Base-by-base conservation (phyloP, 2,113 vertebrate species). In the Chrysochloris asiatica region DNA sequence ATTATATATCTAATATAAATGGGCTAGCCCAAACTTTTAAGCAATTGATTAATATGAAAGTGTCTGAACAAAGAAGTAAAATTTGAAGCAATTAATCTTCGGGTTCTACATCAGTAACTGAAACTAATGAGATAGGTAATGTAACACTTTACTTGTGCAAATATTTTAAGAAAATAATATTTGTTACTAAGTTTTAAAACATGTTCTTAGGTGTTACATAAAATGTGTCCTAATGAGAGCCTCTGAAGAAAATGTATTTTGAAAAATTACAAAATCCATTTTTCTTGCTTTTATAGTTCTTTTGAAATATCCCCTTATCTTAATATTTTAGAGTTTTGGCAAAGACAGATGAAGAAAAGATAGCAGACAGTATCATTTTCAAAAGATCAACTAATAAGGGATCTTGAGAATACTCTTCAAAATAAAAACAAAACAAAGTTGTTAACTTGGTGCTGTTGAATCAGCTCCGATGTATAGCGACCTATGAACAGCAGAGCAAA, bases 21-120 rank as follows among this genome's bases (percentile, higher is more conserved):
- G 67, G 86, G 36, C 6, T 88, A 45, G 82, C 10, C 36, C 72
- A 61, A 30, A 24, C 16, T 45, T 73, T 82, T 83, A 84, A 94
- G 16, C 36, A 88, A 54, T 88, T 26, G 11, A 83, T 90, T 76
- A 91, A 83, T 65, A 61, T 77, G 52, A 83, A 67, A 95, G 16
- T 43, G 82, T 26, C 50, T 48, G 16, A 69, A 71, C 17, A 88
- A 90, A 84, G 43, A 91, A 93, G 19, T 30, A 61, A 59, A 38
- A 76, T 17, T 9, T 77, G 10, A 41, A 88, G 41, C 8, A 4
- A 30, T 43, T 61, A 87, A 73, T 48, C n/a, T 89, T 92, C 59
- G 71, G 36, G 63, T 61, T 28, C n/a, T 48, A 95, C 83, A 43
- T 28, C 13, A 91, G 78, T 8, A 94, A 63, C 48, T 43, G 43